phyloP scores from a whole-genome alignment of 2,888 invertebrate genomes.

The Julus scanicus region DNA sequence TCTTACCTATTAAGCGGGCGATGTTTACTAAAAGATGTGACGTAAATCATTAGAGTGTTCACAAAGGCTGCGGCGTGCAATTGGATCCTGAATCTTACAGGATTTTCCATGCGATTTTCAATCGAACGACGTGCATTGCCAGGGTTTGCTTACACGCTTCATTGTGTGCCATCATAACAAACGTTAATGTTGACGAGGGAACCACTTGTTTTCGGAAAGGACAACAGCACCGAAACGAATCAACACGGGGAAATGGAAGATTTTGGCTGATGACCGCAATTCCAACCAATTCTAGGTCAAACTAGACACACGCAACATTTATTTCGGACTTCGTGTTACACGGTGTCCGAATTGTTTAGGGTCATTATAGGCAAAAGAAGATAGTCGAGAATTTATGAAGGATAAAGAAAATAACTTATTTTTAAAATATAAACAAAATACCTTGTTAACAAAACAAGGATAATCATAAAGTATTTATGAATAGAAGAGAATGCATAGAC shows the following conservation, averaged over 20 bases:
- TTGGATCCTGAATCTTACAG: conserved; percentile 3
- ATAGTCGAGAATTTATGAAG: too few species aligned
- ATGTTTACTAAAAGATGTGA: conserved; percentile 19
- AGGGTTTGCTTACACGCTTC: conserved; percentile 11
- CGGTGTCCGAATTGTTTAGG: too few species aligned
- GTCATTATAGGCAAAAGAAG: too few species aligned
- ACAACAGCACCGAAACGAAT: neutral
- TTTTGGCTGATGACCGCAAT: neutral
- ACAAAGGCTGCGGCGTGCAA: neutral
- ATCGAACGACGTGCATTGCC: neutral
- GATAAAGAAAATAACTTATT: too few species aligned
- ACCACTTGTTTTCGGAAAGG: neutral
- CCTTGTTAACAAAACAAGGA: too few species aligned
- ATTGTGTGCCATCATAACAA: neutral
- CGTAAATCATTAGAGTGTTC: neutral
- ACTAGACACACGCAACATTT: neutral
- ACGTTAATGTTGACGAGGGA: conserved; percentile 11
- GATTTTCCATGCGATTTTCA: neutral
- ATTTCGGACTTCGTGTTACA: neutral
- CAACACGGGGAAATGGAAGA: neutral
- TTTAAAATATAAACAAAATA: too few species aligned
- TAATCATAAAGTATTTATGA: too few species aligned
- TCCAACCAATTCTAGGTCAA: neutral
- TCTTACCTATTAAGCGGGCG: neutral
- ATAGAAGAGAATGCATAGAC: too few species aligned